phyloP scores from a whole-genome alignment of 2,888 invertebrate genomes.

The Patella caerulea region DNA sequence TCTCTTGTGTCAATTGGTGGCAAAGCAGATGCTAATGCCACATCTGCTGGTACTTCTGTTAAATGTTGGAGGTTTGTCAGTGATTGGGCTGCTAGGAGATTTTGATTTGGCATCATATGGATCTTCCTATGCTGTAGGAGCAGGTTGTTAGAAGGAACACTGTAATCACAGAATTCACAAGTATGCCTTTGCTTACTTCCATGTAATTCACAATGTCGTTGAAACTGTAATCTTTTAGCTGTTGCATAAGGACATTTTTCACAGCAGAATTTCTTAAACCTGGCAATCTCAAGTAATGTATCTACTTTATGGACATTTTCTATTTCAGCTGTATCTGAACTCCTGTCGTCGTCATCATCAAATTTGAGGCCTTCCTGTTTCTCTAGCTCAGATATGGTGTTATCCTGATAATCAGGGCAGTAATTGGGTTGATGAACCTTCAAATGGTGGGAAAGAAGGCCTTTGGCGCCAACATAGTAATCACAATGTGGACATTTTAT shows the following conservation, averaged over 20 bases:
- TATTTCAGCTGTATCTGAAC: slow-evolving; percentile 45
- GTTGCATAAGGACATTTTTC: slow-evolving; percentile 87
- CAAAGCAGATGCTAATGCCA: slow-evolving; percentile 68
- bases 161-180: slow-evolving; percentile 89
- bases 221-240: slow-evolving; percentile 87
- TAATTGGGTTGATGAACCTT: slow-evolving; percentile 77
- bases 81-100: slow-evolving; percentile 66
- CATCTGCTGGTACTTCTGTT: slow-evolving; percentile 74
- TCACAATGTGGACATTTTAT: slow-evolving; percentile 84
- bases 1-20: slow-evolving; percentile 54
- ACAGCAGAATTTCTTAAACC: slow-evolving; percentile 78
- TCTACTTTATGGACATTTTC: slow-evolving; percentile 73
- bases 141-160: slow-evolving; percentile 88
- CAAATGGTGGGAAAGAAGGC: slow-evolving; percentile 76
- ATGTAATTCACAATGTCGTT: slow-evolving; percentile 85
- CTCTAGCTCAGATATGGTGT: slow-evolving; percentile 61
- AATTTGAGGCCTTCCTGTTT: slow-evolving; percentile 37
- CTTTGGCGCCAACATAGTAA: slow-evolving; percentile 83
- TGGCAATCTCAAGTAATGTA: slow-evolving; percentile 78
- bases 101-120: slow-evolving; percentile 74
- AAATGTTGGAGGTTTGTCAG: slow-evolving; percentile 64
- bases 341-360: slow-evolving; percentile 40
- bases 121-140: slow-evolving; percentile 86
- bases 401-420: slow-evolving; percentile 40
- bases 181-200: slow-evolving; percentile 87